Percentiles rank a stretch among this genome's conserved stretches.
Conservation (phyloP, 2,113 vertebrate species). For the Catharus bicknelli region DNA sequence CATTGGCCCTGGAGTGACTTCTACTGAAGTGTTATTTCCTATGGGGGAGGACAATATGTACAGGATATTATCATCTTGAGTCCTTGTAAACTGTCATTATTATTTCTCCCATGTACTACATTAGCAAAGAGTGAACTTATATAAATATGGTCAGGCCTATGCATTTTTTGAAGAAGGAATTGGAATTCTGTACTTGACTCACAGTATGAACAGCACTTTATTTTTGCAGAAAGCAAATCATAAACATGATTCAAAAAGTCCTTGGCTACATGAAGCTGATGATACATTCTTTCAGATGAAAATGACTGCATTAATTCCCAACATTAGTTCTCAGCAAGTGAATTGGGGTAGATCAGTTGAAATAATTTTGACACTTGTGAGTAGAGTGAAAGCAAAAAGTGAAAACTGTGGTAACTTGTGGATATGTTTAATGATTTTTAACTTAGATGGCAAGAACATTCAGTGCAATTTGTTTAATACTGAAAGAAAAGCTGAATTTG, state of each 20-base stretch:
- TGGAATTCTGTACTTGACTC: background rate
- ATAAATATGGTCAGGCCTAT: background rate
- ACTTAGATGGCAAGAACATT: background rate
- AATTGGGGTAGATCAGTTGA: background rate
- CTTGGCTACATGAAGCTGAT: background rate
- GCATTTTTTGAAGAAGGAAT: conserved; percentile 31
- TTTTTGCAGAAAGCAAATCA: background rate
- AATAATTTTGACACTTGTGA: background rate
- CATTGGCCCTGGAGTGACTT: background rate
- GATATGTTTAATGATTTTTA: background rate
- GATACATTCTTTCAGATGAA: background rate
- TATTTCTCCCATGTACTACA: background rate
- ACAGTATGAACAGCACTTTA: background rate
- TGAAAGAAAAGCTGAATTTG: background rate
- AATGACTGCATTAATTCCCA: background rate
- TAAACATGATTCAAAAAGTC: background rate
- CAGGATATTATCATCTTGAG: background rate
- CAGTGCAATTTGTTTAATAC: background rate
- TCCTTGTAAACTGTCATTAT: background rate
- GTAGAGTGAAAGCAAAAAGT: background rate
- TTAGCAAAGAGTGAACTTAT: background rate
- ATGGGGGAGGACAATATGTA: background rate
- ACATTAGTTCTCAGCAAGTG: background rate
- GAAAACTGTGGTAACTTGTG: background rate
- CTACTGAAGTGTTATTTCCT: background rate